These are phyloP conservation scores for Macropus fuliginosus DNA, from an alignment of 2,797 vertebrate genomes.

Conservation along the genomic window DNA sequence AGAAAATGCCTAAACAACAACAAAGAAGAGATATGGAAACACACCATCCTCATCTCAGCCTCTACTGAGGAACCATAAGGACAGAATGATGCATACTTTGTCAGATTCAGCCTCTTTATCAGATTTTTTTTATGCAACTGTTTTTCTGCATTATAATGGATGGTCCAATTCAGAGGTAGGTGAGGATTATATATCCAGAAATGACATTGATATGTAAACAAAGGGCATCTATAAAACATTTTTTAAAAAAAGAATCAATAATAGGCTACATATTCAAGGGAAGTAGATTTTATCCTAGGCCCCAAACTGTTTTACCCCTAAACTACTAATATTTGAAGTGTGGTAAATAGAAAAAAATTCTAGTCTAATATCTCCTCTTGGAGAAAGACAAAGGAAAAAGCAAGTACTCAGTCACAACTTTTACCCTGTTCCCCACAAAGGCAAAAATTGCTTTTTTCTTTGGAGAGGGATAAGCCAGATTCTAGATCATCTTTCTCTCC, in stretches of 20 bases:
- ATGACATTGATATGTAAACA: not conserved
- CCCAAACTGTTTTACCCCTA: not conserved
- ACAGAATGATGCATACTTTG: not conserved
- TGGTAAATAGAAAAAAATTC: not conserved
- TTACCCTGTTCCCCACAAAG: not conserved
- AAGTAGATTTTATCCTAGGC: not conserved
- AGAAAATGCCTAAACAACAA: not conserved
- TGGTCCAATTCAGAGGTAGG: not conserved
- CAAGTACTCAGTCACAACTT: not conserved
- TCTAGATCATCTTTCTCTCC: not conserved
- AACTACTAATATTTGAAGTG: not conserved
- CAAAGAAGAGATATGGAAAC: not conserved
- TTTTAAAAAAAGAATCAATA: not conserved
- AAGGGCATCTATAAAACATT: not conserved
- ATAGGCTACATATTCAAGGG: not conserved
- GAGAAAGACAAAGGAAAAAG: not conserved
- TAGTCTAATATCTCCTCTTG: not conserved
- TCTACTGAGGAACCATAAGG: not conserved
- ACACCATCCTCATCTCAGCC: not conserved
- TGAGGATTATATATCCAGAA: not conserved
- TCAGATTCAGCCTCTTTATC: not conserved
- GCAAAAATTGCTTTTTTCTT: not conserved
- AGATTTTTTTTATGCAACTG: not conserved
- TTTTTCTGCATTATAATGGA: not conserved
- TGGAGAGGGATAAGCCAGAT: not conserved